Evolutionary conservation across 2,797 vertebrate species (phyloP), one percentile per base, ranked within the genome.

Genomic region (Mormyrus hasselquistii): DNA sequence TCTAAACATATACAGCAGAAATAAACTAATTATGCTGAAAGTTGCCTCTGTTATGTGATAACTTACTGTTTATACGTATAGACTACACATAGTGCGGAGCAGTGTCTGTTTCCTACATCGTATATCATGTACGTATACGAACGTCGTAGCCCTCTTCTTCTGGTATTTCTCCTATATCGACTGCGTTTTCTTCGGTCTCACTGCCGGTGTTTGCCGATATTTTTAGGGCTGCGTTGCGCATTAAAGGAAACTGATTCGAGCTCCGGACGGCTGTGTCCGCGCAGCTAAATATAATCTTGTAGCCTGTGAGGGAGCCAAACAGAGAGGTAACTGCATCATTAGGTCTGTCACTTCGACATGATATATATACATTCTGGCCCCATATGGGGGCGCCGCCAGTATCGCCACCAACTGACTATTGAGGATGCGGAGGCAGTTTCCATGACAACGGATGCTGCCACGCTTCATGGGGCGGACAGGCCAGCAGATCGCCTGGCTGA

Each of bases 221-320:
- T 53, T 88, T 49, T 79, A 88, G 49, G 22, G 25, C 93, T 93
- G 82, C 0, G 92, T 93, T 86, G 2, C 91, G 52, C 93, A 92
- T 94, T 90, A 93, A 93, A 93, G 89, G 90, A 90, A 87, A 86
- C 90, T 93, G 93, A 92, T 93, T 93, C 89, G 92, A 92, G 92
- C 91, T 86, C 88, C 92, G 91, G 91, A 92, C 92, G 93, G 92
- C 92, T 93, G 92, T 92, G 92, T 52, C 88, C 52, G 38, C 10
- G 55, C 94, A 49, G 65, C 90, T 95, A 95, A 95, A 95, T 94
- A 95, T 96, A 96, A 93, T 92, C 91, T 88, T 86, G 29, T 34
- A 94, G 92, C 95, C 95, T 96, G 94, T 93, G 88, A 94, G 94
- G 94, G 89, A 94, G 94, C 95, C 96, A 96, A 95, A 96, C 93